Conservation (phyloP, 2,797 vertebrate genomes). For the Centropyge bicolor region DNA sequence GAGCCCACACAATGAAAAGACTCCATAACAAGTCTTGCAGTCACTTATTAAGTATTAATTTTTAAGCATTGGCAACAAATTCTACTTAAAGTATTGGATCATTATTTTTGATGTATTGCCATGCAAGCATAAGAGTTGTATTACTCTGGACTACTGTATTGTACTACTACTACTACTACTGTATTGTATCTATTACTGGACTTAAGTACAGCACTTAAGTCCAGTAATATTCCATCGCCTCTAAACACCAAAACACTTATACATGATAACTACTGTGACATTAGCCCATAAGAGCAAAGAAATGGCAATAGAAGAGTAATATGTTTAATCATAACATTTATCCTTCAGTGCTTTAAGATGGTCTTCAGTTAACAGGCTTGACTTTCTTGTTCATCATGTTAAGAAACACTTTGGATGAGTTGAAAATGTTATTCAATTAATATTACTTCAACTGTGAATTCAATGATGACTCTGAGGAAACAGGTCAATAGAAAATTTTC, state of each 20-base stretch:
- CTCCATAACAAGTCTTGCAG: neutral
- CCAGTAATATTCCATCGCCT: neutral
- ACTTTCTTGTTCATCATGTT: neutral
- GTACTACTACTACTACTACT: no score
- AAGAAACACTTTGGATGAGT: neutral
- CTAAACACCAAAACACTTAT: neutral
- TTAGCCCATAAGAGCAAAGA: neutral
- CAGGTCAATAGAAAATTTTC: no score
- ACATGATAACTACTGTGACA: neutral
- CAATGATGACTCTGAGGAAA: neutral
- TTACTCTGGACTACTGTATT: no score
- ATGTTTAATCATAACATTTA: neutral
- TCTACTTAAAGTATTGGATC: neutral
- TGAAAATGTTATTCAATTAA: neutral
- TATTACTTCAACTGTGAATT: neutral
- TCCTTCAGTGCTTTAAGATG: neutral
- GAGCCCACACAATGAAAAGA: neutral
- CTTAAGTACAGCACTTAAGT: neutral
- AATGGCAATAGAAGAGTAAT: neutral
- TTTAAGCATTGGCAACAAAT: neutral
- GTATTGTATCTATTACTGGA: no score
- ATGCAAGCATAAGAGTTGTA: neutral
- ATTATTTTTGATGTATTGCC: neutral
- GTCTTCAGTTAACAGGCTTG: neutral
- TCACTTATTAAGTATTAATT: neutral